Evolutionary conservation across 2,797 vertebrate species (phyloP).

Genomic region (Rhinogobio ventralis): DNA sequence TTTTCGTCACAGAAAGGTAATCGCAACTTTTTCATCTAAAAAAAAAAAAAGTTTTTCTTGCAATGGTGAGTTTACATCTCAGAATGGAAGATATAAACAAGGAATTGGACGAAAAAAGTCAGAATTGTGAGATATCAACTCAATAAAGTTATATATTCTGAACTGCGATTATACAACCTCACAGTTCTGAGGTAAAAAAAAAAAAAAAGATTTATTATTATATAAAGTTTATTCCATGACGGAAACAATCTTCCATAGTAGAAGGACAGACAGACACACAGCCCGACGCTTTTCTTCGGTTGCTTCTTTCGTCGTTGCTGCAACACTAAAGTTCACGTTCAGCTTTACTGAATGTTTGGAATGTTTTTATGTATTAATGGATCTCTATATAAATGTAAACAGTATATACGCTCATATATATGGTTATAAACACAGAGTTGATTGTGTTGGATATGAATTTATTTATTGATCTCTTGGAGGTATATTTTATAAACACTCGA

Average conservation of each 20-base stretch:
- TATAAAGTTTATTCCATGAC: not conserved
- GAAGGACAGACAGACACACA: not conserved
- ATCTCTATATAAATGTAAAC: constrained; percentile 30
- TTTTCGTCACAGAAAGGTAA: not conserved
- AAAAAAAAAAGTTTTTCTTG: not conserved
- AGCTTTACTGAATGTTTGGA: constrained; percentile 23
- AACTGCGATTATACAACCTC: not conserved
- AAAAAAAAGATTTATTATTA: no score
- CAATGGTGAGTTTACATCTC: not conserved
- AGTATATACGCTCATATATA: constrained; percentile 12
- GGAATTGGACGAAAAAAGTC: not conserved
- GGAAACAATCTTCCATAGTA: not conserved
- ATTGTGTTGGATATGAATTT: constrained; percentile 29
- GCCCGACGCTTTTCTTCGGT: not conserved
- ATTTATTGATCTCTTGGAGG: constrained; percentile 40
- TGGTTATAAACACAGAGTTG: constrained; percentile 11
- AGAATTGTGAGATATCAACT: not conserved
- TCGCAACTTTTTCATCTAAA: not conserved
- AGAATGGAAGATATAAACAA: not conserved
- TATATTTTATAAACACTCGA: constrained; percentile 30
- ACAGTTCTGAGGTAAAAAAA: no score
- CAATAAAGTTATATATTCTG: not conserved
- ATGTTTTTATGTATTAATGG: constrained; percentile 25
- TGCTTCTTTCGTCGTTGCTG: constrained; percentile 27
- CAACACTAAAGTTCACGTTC: constrained; percentile 12